Evolutionary conservation across 2,888 invertebrate genomes (phyloP), one percentile per base, ranked within the genome.

Genomic region (Ochlodes sylvanus): DNA sequence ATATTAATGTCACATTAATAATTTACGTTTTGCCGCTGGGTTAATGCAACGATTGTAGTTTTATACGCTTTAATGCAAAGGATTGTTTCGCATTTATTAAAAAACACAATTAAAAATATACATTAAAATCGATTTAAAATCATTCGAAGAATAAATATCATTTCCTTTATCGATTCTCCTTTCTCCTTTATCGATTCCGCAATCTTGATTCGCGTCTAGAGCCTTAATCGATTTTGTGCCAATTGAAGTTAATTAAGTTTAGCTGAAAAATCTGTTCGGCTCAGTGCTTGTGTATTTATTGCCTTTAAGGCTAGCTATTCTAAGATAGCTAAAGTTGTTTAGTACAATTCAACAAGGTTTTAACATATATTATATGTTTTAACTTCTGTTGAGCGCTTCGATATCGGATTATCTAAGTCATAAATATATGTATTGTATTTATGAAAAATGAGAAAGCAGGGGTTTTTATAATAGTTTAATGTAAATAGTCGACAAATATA

Each of bases 191-290:
- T 77, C 75, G 73, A 77, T 74, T 72, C 63, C 69, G 69, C 70
- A 75, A 78, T 73, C 75, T 73, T 69, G 75, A 74, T 72, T 75
- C 75, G 69, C 70, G 73, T 73, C 73, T 10, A 68, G 72, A 69
- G 71, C 60, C 34, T 44, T 72, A 75, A 77, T 76, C 77, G 77
- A 74, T 77, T 76, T 73, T 72, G 73, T 72, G 72, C 73, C 72
- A 74, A 70, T 76, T 73, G 71, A 72, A 75, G 74, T 75, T 76
- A 77, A 77, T 77, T 77, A 75, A 76, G 71, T 72, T 66, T 68
- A 72, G 73, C 71, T 73, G 72, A 68, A 70, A 76, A 74, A 72
- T 75, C 75, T 62, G 63, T 61, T 70, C 57, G 69, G 66, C 65
- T 70, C 69, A 52, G 56, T 60, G 56, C 69, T 71, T 68, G 71